Conservation (phyloP, 2,113 vertebrate species). For the Macquaria australasica region DNA sequence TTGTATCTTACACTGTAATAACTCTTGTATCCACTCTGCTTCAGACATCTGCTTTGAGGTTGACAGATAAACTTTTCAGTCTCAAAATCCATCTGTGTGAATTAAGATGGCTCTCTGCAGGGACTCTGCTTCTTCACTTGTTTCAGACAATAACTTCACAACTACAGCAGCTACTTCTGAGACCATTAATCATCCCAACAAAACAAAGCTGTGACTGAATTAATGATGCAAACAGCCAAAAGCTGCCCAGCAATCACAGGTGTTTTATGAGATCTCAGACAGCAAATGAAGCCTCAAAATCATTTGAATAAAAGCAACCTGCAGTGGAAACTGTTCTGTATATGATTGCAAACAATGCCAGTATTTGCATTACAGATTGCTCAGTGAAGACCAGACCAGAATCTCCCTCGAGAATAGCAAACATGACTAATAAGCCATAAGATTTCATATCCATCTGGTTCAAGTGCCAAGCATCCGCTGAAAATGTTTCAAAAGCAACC, state of each 20-base stretch:
- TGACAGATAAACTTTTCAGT: constrained; percentile 3
- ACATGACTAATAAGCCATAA: constrained; percentile 22
- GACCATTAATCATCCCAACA: not conserved
- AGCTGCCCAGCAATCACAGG: not conserved
- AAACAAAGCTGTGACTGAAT: constrained; percentile 6
- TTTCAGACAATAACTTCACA: constrained; percentile 22
- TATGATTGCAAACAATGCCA: not conserved
- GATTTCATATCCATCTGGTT: constrained; percentile 29
- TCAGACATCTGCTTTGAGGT: constrained; percentile 5
- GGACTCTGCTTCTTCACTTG: not conserved
- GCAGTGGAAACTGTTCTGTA: not conserved
- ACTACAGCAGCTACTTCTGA: not conserved
- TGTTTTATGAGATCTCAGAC: constrained; percentile 2
- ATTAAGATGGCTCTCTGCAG: not conserved
- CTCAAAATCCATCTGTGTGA: constrained; percentile 7
- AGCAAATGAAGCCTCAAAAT: not conserved
- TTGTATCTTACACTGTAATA: not conserved
- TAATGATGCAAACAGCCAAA: not conserved
- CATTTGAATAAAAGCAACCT: not conserved
- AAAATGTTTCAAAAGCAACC: constrained; percentile 10
- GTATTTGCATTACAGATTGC: constrained; percentile 1
- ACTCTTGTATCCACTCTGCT: not conserved
- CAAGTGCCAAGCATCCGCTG: not conserved
- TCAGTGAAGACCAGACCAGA: constrained; percentile 14
- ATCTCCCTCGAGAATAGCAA: not conserved